A percentile compares a stretch with the other conserved stretches of the same genome.
phyloP scores from a whole-genome alignment of 2,113 vertebrate genomes.

The Delphinapterus leucas region DNA sequence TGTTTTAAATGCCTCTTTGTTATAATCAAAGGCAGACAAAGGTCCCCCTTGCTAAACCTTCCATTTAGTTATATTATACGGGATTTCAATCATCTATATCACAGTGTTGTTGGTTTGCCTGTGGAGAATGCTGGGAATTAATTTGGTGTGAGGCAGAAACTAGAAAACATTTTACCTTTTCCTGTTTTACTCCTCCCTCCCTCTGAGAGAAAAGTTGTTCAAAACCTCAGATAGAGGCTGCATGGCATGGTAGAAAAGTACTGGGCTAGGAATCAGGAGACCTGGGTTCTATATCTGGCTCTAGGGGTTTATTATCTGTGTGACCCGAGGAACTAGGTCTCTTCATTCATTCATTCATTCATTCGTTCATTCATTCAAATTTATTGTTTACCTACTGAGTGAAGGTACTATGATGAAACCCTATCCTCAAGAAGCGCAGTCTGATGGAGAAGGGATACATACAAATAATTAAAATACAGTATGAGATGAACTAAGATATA shows the following conservation, averaged over 20 bases:
- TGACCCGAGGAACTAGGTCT: background rate
- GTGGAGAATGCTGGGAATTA: background rate
- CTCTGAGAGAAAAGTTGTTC: background rate
- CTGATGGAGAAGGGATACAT: background rate
- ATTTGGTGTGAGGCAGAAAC: background rate
- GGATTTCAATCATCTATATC: background rate
- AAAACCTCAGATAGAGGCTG: background rate
- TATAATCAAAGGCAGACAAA: slow-evolving; percentile 30
- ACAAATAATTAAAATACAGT: background rate
- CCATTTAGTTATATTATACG: background rate
- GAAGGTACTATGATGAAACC: background rate
- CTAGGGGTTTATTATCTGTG: background rate
- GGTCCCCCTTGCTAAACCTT: slow-evolving; percentile 5
- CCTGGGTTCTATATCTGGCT: background rate
- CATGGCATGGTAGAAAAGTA: background rate
- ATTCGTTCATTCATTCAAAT: background rate
- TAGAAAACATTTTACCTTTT: background rate
- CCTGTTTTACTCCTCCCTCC: background rate
- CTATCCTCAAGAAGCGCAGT: background rate
- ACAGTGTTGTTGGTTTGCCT: background rate
- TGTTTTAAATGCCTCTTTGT: slow-evolving; percentile 29
- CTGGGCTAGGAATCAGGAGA: background rate
- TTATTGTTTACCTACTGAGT: background rate
- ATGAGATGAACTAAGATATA: background rate
- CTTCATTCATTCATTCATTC: background rate